A percentile compares a stretch with the other conserved stretches of the same genome.
Conservation (phyloP, 1,140 invertebrate species). For the Notospermus geniculatus region DNA sequence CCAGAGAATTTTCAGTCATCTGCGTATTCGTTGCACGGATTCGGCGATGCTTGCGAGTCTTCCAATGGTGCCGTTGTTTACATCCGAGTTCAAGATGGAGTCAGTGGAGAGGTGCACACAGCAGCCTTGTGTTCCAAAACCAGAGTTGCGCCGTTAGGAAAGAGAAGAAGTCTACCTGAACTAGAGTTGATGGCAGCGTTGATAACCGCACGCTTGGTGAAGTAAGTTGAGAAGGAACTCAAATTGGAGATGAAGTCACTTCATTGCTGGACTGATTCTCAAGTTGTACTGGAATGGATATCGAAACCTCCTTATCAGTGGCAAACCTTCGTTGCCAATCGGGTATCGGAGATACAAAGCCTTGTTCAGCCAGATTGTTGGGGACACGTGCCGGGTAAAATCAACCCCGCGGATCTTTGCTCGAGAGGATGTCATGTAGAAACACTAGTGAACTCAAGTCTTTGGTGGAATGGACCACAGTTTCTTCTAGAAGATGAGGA, state of each 20-base stretch:
- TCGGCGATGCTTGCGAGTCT: neutral
- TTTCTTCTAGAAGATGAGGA: neutral
- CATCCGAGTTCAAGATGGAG: neutral
- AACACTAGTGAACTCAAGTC: neutral
- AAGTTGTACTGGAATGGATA: neutral
- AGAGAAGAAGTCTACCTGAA: neutral
- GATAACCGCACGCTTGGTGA: neutral
- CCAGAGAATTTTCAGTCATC: neutral
- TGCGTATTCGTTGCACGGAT: neutral
- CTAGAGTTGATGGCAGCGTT: slow-evolving; percentile 6
- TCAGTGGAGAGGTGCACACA: neutral
- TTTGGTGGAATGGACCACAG: neutral
- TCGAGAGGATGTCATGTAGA: neutral
- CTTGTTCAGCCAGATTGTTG: neutral
- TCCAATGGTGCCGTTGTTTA: neutral
- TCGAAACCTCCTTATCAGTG: neutral
- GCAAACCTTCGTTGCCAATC: slow-evolving; percentile 5
- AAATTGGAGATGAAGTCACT: neutral
- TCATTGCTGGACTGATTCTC: neutral
- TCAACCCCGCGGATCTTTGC: slow-evolving; percentile 4
- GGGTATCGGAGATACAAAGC: neutral
- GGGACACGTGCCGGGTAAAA: neutral
- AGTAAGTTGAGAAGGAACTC: neutral
- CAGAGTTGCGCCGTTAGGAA: neutral
- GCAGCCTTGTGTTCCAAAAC: neutral